A percentile compares a stretch with the other conserved stretches of the same genome.
Conservation (phyloP, 2,797 vertebrate species). For the Argyrosomus regius region DNA sequence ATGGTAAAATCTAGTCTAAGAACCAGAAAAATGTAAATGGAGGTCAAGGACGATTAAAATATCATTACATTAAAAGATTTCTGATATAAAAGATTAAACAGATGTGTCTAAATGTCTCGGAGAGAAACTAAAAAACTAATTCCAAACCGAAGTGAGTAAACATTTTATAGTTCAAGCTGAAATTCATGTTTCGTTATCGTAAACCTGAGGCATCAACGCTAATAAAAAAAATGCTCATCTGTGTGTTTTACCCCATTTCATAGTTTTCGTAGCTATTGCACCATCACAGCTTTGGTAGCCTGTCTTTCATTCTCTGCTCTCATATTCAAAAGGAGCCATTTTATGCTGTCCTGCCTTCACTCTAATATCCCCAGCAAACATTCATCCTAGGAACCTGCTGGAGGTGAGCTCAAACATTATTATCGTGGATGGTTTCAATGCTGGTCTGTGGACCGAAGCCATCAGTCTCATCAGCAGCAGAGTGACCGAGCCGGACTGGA, state of each 20-base stretch:
- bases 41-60: neutral
- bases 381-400: conserved; percentile 22
- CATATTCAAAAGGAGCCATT: conserved; percentile 39
- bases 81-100: neutral
- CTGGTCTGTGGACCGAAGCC: conserved; percentile 24
- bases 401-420: conserved; percentile 47
- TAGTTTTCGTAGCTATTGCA: conserved; percentile 45
- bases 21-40: neutral
- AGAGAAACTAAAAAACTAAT: neutral
- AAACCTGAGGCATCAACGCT: neutral
- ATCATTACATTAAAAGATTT: neutral
- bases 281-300: conserved; percentile 22
- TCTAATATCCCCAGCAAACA: conserved; percentile 57
- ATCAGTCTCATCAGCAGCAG: conserved; percentile 14
- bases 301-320: conserved; percentile 17
- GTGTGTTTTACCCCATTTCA: conserved; percentile 37
- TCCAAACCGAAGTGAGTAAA: neutral
- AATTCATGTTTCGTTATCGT: conserved; percentile 25
- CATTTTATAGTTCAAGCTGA: neutral
- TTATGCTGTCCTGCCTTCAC: conserved; percentile 18
- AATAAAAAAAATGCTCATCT: neutral
- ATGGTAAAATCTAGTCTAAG: neutral
- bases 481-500: neutral
- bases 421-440: conserved; percentile 36
- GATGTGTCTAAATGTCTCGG: neutral